Percentiles rank a stretch among this genome's conserved stretches.
These are phyloP conservation scores for Trididemnum nubilum DNA, from an alignment of 23 tunicate genomes.

Conservation along the genomic window DNA sequence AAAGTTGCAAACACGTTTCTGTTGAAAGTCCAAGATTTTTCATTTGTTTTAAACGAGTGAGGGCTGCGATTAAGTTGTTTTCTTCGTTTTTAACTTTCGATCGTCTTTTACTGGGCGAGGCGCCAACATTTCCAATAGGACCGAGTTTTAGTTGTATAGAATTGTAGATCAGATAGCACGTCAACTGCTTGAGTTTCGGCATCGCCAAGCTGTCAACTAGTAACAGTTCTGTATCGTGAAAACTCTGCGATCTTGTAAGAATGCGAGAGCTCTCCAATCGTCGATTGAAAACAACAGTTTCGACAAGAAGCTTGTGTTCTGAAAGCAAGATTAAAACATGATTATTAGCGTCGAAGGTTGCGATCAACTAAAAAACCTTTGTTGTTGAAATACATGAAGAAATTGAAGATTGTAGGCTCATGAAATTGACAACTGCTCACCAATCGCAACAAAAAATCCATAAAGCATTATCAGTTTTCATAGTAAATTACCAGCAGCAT, in stretches of 20 bases:
- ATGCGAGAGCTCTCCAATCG: conserved; percentile 5
- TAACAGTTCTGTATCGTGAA: not conserved
- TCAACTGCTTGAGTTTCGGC: not conserved
- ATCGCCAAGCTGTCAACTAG: not conserved
- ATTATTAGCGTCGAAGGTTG: too few relatives aligned
- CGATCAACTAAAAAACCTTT: too few relatives aligned
- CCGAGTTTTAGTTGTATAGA: not conserved
- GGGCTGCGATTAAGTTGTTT: not conserved
- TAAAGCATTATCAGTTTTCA: too few relatives aligned
- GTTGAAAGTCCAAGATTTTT: conserved; percentile 2
- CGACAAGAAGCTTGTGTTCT: conserved; percentile 21
- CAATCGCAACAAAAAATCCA: too few relatives aligned
- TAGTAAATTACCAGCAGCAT: too few relatives aligned
- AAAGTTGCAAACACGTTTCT: conserved; percentile 1
- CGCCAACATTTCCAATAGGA: not conserved
- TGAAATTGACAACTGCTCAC: too few relatives aligned
- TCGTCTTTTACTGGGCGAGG: conserved; percentile 23
- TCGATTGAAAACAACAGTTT: conserved; percentile 2
- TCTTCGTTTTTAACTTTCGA: conserved; percentile 19
- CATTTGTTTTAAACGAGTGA: conserved; percentile 22
- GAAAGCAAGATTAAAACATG: conserved; percentile 5
- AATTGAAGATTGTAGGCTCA: too few relatives aligned
- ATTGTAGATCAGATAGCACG: conserved; percentile 32
- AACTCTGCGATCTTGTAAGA: conserved; percentile 24
- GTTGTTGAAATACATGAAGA: too few relatives aligned